These are phyloP conservation scores for Lasius platythorax DNA, from an alignment of 2,888 invertebrate genomes.

Conservation along the genomic window DNA sequence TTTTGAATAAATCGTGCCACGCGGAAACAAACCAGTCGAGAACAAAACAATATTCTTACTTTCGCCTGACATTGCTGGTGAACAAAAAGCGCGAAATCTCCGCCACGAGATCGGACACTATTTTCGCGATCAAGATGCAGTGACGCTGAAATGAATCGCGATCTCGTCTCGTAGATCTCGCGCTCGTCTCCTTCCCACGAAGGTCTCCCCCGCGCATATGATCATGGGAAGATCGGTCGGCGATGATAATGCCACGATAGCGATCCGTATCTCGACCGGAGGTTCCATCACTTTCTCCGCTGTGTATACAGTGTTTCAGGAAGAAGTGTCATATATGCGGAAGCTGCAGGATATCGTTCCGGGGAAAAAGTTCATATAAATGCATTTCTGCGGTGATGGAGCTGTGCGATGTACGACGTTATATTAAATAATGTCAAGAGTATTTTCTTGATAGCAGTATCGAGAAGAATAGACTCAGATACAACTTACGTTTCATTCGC, in stretches of 20 bases:
- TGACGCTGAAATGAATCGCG: conserved; percentile 59
- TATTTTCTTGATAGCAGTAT: not conserved
- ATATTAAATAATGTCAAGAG: conserved; percentile 18
- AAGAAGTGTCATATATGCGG: conserved; percentile 55
- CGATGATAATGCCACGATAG: conserved; percentile 79
- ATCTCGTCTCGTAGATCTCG: conserved; percentile 61
- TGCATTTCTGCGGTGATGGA: conserved; percentile 13
- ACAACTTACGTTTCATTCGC: not conserved
- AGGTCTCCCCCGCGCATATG: conserved; percentile 69
- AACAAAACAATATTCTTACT: conserved; percentile 20
- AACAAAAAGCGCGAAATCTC: conserved; percentile 32
- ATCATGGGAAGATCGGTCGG: conserved; percentile 80
- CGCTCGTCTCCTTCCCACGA: conserved; percentile 78
- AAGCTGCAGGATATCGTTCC: conserved; percentile 19
- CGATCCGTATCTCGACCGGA: conserved; percentile 79
- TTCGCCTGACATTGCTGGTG: conserved; percentile 21
- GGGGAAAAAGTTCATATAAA: conserved; percentile 37
- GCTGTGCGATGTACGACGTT: not conserved
- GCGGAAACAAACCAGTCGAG: not conserved
- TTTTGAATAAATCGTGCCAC: not conserved
- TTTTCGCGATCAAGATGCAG: conserved; percentile 71
- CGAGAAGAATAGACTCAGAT: not conserved
- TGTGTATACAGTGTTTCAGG: conserved; percentile 55
- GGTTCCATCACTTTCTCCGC: conserved; percentile 83
- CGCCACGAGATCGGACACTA: conserved; percentile 43